Conservation (phyloP, 2,888 invertebrate genomes). For the Drosophila stalkeri region DNA sequence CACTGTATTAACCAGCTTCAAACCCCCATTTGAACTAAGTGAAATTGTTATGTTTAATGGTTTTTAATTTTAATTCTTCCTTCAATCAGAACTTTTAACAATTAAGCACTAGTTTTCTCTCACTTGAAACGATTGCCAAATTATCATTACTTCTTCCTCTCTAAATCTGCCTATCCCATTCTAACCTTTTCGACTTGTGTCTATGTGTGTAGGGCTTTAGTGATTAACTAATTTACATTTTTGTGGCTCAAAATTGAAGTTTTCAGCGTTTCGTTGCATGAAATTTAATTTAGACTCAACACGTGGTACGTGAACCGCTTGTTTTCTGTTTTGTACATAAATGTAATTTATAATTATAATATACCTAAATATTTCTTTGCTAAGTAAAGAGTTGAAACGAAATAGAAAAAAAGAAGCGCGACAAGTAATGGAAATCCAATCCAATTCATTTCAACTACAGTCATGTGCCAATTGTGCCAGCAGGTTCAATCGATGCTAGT, state of each 20-base stretch:
- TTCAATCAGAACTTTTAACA: not conserved
- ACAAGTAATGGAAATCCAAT: conserved; percentile 1
- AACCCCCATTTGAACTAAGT: not conserved
- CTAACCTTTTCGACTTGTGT: not conserved
- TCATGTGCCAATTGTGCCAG: not conserved
- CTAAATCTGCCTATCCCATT: not conserved
- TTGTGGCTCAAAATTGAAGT: conserved; percentile 34
- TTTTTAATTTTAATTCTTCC: not conserved
- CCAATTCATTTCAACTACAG: conserved; percentile 2
- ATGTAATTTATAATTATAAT: conserved; percentile 52
- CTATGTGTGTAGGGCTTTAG: conserved; percentile 17
- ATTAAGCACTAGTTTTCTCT: conserved; percentile 31
- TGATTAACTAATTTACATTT: conserved; percentile 21
- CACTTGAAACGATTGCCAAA: conserved; percentile 16
- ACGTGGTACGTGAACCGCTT: conserved; percentile 27
- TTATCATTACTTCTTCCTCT: not conserved
- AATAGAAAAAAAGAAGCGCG: not conserved
- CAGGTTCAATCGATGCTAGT: not conserved
- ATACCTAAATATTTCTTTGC: conserved; percentile 45
- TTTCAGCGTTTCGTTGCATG: conserved; percentile 22
- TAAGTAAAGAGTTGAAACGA: conserved; percentile 48
- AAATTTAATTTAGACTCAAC: conserved; percentile 16
- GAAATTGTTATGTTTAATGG: conserved; percentile 5
- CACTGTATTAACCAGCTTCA: conserved; percentile 1
- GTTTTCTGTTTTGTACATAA: conserved; percentile 64